Base-by-base conservation (phyloP, 2,113 vertebrate genomes). In the Hirundichthys speculiger region DNA sequence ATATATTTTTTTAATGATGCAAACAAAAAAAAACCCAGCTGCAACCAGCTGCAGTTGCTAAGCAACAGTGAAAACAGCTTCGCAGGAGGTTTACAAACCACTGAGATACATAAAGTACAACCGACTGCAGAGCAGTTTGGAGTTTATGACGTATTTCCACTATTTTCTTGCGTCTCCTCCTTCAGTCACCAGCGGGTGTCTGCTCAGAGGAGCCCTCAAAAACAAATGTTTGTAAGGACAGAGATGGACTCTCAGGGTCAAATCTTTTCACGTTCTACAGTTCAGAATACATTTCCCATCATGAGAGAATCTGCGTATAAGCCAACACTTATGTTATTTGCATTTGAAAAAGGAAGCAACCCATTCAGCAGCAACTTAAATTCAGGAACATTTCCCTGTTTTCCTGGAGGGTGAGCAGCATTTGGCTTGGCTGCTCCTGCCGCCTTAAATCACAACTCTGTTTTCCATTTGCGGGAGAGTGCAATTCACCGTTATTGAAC, bases 31-130 rank as follows among this genome's bases (percentile, higher is more conserved):
- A 54, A 68, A 82, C 19, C 69, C 40, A 80, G 73, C 68, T 81
- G 61, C 72, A 81, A 80, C 79, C 77, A 80, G 67, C 74, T 79
- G 73, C 78, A 75, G 88, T 90, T 88, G 83, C 86, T 77, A 77
- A 58, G 88, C 85, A 85, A 89, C 88, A 77, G 69, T 57, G 75
- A 70, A 80, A 88, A 80, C 77, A 83, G 74, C 75, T 68, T 75
- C 48, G 58, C 66, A 79, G 77, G n/a, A 69, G 79, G 64, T 77
- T 80, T 64, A 76, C 42, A 2, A 19, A 73, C 47, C 50, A 43
- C 49, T 25, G 59, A 71, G 56, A 79, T 60, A 67, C 30, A 49
- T 54, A 73, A 59, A 75, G 54, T 57, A 38, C 47, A 63, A 48
- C 46, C 43, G 45, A 65, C 39, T 58, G 63, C 42, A 69, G 21